Percentiles rank a stretch among this genome's conserved stretches.
Evolutionary conservation across 2,797 vertebrate species (phyloP).

Genomic region (Apogon hyalosoma): DNA sequence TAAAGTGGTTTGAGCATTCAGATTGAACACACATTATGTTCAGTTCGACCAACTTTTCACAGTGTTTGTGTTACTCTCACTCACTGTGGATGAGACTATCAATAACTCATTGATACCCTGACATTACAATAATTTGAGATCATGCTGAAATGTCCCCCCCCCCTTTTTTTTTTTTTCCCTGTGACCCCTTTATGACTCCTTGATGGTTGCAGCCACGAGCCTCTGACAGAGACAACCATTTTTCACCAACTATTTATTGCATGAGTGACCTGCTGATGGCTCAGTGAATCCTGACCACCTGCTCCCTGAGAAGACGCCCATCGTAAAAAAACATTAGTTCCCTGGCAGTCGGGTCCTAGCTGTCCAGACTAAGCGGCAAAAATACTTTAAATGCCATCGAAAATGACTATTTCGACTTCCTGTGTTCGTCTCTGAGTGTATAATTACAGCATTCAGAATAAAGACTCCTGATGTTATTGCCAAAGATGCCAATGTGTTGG

Average conservation of each 20-base stretch:
- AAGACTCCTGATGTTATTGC: no score
- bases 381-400: no score
- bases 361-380: no score
- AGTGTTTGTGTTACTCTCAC: not conserved
- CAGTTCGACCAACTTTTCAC: conserved; percentile 1
- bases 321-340: conserved; percentile 14
- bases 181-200: conserved; percentile 20
- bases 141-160: no score
- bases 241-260: conserved; percentile 63
- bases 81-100: not conserved
- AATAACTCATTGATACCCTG: no score
- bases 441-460: no score
- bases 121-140: no score
- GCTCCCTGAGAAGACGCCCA: conserved; percentile 35
- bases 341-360: conserved; percentile 11
- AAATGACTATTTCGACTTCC: no score
- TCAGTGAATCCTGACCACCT: conserved; percentile 47
- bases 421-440: no score
- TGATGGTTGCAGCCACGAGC: conserved; percentile 8
- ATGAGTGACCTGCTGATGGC: conserved; percentile 55
- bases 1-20: not conserved
- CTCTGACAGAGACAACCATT: conserved; percentile 41
- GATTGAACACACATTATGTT: not conserved
- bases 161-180: not conserved
- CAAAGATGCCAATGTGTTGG: no score